A percentile compares a stretch with the other conserved stretches of the same genome.
Evolutionary conservation across 1,140 invertebrate genomes (phyloP).

Genomic region (Oryzaephilus surinamensis): DNA sequence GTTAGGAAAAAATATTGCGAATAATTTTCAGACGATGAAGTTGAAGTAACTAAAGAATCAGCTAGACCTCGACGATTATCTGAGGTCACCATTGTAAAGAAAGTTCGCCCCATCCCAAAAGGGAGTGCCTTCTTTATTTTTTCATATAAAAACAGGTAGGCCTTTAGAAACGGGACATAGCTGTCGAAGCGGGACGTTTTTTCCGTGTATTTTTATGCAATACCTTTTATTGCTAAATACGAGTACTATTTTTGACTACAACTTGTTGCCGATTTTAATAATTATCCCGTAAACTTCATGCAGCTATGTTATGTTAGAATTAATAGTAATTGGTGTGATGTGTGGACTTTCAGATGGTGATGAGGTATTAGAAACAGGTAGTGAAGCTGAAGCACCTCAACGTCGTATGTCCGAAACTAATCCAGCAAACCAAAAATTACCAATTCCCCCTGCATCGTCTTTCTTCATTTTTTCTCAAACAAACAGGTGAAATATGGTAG

Average conservation of each 20-base stretch:
- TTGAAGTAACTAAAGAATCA: constrained; percentile 39
- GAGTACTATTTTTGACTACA: not conserved
- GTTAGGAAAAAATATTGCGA: constrained; percentile 22
- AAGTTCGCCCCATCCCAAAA: constrained; percentile 88
- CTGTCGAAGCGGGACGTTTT: constrained; percentile 24
- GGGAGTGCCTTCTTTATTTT: constrained; percentile 94
- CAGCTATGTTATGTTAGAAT: constrained; percentile 32
- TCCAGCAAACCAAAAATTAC: constrained; percentile 72
- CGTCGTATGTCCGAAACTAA: constrained; percentile 86
- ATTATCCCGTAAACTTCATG: constrained; percentile 22
- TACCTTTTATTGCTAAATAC: not conserved
- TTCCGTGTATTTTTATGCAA: constrained; percentile 1
- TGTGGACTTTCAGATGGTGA: constrained; percentile 36
- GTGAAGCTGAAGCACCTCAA: constrained; percentile 64
- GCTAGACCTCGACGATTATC: constrained; percentile 83
- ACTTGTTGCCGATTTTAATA: too few relatives aligned
- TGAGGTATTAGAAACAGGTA: constrained; percentile 48
- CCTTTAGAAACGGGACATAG: constrained; percentile 26
- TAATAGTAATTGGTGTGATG: constrained; percentile 31
- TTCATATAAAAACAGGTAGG: constrained; percentile 82
- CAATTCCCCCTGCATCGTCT: constrained; percentile 88
- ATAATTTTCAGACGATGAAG: constrained; percentile 39
- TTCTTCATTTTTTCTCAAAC: constrained; percentile 94
- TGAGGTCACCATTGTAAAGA: constrained; percentile 76
- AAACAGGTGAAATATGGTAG: constrained; percentile 63